Base-by-base conservation (phyloP, 2,888 invertebrate genomes). In the Tenthredo distinguenda region DNA sequence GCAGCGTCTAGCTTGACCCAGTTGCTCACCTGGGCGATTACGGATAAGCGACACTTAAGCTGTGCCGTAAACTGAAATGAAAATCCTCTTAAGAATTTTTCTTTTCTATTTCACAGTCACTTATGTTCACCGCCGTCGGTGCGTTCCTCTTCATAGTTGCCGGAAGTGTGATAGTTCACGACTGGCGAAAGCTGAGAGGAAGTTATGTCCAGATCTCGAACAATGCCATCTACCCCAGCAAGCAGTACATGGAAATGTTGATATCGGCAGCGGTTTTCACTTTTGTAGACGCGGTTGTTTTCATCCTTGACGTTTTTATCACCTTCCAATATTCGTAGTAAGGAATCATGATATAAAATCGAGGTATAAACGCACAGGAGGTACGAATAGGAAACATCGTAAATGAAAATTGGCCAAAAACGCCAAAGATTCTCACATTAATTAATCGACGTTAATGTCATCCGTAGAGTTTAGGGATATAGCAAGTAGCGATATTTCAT, bases 241-340 rank as follows among this genome's bases (percentile, higher is more conserved):
- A 96, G 91, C 95, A 95, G 90, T 95, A 96, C 90, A 95, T 96
- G 94, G 96, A 96, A 89, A 95, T 96, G 93, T 94, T 96, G 90
- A 95, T 96, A 87, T 94, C 96, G 1, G 95, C 96, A 0, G 95
- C 96, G 40, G 94, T 96, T 55, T 96, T 96, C 89, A 95, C 96
- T 12, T 95, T 96, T 86, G 91, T 96, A 84, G 95, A 96, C 89
- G 95, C 95, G 0, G 92, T 94, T 0, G 94, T 96, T 15, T 96
- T 96, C 91, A 94, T 95, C 76, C 90, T 95, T 15, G 96, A 96
- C 90, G 95, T 96, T 47, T 94, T 95, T 90, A 92, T 96, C 84
- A 96, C 96, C 1, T 95, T 96, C 90, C 95, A 94, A 90, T 91
- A 89, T 71, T 88, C 90, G 83, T 92, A 91, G 34, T n/a, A n/a